These are phyloP conservation scores for Propsilocerus akamusi DNA, from an alignment of 1,140 invertebrate species.

Conservation along the genomic window DNA sequence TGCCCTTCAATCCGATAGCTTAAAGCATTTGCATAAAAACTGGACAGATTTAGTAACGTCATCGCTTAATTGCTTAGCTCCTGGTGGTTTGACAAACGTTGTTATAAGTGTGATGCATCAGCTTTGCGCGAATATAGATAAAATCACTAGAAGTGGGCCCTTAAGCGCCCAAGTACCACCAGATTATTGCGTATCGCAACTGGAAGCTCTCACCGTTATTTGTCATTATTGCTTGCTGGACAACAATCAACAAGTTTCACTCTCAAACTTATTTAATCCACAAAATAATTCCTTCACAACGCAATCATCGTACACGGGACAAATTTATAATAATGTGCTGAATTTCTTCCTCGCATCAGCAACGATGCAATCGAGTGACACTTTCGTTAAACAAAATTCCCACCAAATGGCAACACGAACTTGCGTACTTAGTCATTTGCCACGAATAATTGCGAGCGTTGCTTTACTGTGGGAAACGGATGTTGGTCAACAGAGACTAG, in stretches of 20 bases:
- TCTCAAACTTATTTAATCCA: constrained; percentile 36
- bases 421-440: constrained; percentile 58
- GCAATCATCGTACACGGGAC: constrained; percentile 38
- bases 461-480: constrained; percentile 62
- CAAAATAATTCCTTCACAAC: constrained; percentile 25
- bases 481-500: constrained; percentile 24
- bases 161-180: constrained; percentile 31
- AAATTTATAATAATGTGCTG: constrained; percentile 65
- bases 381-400: constrained; percentile 11
- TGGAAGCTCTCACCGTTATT: constrained; percentile 67
- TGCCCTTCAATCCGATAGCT: constrained; percentile 41
- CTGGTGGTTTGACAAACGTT: constrained; percentile 52
- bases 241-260: constrained; percentile 37
- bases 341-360: constrained; percentile 50
- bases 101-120: constrained; percentile 63
- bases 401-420: constrained; percentile 37
- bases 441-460: constrained; percentile 61
- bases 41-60: constrained; percentile 66
- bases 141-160: constrained; percentile 21
- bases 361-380: constrained; percentile 21
- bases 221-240: constrained; percentile 76
- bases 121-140: constrained; percentile 67
- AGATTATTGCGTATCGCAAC: constrained; percentile 60
- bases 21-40: constrained; percentile 54
- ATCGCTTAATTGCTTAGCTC: constrained; percentile 46